Base-by-base conservation (phyloP, 1,140 invertebrate genomes). In the Apocrypta bakeri region DNA sequence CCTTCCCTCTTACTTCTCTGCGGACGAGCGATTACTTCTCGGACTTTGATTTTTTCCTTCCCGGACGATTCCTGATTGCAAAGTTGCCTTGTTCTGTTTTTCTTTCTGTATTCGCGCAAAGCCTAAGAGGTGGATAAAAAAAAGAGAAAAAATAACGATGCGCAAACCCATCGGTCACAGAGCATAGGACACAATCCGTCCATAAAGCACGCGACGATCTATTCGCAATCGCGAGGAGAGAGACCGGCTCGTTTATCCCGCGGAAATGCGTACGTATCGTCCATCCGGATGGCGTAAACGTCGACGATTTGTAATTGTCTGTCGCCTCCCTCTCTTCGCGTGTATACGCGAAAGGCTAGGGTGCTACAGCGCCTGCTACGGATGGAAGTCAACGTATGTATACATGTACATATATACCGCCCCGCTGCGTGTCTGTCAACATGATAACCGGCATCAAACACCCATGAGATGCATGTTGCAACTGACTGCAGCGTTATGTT, bases 261-360 rank as follows among this genome's bases (percentile, higher is more conserved):
- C 69, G 27, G 40, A 64, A 77, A 64, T 64, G 21, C 56, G 12
- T 14, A 11, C 42, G 21, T 56, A 56, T 56, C 48, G 48, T 56
- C 21, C 40, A 42, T n/a, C 24, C 40, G 72, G 11, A 72, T 72
- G 31, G 42, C 72, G 42, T 74, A 61, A 91, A 90, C 87, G 90
- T 91, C 89, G 89, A 90, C 90, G 88, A 91, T 91, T 91, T 91
- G 89, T 91, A 91, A 90, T 91, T 90, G 90, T 90, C 90, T 88
- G 24, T 29, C 25, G 27, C 63, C 63, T 29, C 7, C 4, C 42
- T 17, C 42, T 48, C 48, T 56, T 56, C 48, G 48, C 17, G 33
- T 37, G 33, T 9, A 37, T 9, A 37, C 33, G 33, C 2, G 33
- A 9, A 37, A 9, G 33, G 33, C 9, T 2, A 37, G 33, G 33